Evolutionary conservation across 2,888 invertebrate species (phyloP).

Genomic region (Acanthosoma haemorrhoidale): DNA sequence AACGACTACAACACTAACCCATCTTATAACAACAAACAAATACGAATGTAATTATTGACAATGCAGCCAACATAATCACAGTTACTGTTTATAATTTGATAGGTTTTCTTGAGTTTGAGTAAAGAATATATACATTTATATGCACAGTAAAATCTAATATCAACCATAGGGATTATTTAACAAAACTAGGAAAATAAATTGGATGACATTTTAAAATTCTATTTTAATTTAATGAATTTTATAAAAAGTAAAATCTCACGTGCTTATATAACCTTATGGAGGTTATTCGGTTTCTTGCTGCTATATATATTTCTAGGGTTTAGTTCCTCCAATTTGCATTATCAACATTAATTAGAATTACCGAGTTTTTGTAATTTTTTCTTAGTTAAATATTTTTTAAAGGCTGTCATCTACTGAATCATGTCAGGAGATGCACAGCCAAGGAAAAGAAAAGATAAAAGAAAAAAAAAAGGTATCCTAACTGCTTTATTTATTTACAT

Average conservation of each 20-base stretch:
- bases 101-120: too few species aligned
- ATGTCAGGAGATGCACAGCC: slow-evolving; percentile 86
- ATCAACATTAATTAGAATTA: not conserved
- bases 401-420: slow-evolving; percentile 45
- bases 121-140: too few species aligned
- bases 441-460: slow-evolving; percentile 78
- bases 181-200: too few species aligned
- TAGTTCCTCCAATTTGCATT: too few species aligned
- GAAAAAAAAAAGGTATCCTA: slow-evolving; percentile 67
- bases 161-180: too few species aligned
- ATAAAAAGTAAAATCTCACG: not conserved
- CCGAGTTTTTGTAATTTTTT: not conserved
- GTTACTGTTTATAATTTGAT: too few species aligned
- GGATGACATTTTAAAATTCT: too few species aligned
- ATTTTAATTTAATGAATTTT: not conserved
- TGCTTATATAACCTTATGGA: slow-evolving; percentile 7
- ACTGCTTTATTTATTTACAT: too few species aligned
- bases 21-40: slow-evolving; percentile 15
- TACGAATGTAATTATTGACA: not conserved
- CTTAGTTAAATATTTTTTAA: not conserved
- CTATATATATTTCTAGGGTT: too few species aligned
- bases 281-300: not conserved
- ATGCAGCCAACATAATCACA: slow-evolving; percentile 6
- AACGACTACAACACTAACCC: slow-evolving; percentile 6
- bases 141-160: too few species aligned